phyloP scores from a whole-genome alignment of 2,113 vertebrate species.

The Triplophysa dalaica region DNA sequence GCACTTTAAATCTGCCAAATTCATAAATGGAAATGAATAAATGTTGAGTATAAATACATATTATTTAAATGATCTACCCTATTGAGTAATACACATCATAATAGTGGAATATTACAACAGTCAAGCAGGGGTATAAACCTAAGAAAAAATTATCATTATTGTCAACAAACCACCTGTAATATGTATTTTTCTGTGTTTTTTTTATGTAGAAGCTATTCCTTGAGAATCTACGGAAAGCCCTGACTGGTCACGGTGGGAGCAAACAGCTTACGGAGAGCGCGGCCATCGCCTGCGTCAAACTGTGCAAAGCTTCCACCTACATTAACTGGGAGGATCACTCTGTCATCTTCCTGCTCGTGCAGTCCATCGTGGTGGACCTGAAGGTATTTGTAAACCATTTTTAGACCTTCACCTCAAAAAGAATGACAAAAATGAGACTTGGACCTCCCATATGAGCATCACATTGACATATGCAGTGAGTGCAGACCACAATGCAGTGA shows the following conservation, averaged over 20 bases:
- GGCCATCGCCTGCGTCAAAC: slow-evolving; percentile 92
- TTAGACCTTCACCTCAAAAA: no score
- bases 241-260: slow-evolving; percentile 88
- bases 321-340: slow-evolving; percentile 98
- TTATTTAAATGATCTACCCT: no score
- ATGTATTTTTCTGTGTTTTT: background rate
- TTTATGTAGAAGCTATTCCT: slow-evolving; percentile 85
- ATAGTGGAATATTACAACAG: no score
- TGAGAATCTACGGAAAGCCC: slow-evolving; percentile 91
- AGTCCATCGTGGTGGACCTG: slow-evolving; percentile 95
- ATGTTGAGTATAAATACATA: no score
- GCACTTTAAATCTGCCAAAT: no score
- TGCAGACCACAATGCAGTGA: background rate
- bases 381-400: slow-evolving; percentile 76
- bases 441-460: background rate
- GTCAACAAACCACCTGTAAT: background rate
- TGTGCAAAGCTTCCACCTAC: slow-evolving; percentile 96
- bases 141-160: no score
- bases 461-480: no score
- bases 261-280: slow-evolving; percentile 95
- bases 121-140: no score
- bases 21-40: no score
- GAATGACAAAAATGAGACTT: no score
- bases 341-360: slow-evolving; percentile 92
- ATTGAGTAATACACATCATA: no score